phyloP scores from a whole-genome alignment of 2,797 vertebrate species.

The Onychomys torridus region DNA sequence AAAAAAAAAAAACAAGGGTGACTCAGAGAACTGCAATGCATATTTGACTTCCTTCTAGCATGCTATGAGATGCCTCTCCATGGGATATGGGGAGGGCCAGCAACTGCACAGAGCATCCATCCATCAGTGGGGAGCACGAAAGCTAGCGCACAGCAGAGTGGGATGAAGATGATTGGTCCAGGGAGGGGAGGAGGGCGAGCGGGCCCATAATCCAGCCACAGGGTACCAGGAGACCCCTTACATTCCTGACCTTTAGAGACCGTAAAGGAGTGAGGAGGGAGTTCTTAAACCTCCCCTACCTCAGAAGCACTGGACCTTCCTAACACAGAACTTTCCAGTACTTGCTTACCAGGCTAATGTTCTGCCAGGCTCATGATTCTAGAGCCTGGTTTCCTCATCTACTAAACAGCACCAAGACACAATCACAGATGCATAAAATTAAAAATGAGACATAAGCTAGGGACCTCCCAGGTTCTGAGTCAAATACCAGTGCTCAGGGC shows the following conservation, averaged over 20 bases:
- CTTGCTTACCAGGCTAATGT: neutral
- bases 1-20: neutral
- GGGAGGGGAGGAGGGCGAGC: neutral
- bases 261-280: neutral
- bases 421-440: neutral
- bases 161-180: neutral
- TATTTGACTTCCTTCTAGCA: neutral
- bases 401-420: neutral
- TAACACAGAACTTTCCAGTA: neutral
- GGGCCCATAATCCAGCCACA: neutral
- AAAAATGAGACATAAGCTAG: neutral
- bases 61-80: neutral
- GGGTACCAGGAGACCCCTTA: neutral
- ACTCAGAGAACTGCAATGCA: neutral
- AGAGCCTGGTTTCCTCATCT: neutral
- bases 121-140: neutral
- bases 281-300: neutral
- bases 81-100: neutral
- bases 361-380: neutral
- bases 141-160: too few relatives aligned
- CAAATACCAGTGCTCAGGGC: neutral
- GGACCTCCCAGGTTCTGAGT: neutral
- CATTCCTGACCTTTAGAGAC: neutral
- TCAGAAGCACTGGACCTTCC: neutral
- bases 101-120: neutral